phyloP scores from a whole-genome alignment of 2,113 vertebrate genomes.

The Hoplias malabaricus region DNA sequence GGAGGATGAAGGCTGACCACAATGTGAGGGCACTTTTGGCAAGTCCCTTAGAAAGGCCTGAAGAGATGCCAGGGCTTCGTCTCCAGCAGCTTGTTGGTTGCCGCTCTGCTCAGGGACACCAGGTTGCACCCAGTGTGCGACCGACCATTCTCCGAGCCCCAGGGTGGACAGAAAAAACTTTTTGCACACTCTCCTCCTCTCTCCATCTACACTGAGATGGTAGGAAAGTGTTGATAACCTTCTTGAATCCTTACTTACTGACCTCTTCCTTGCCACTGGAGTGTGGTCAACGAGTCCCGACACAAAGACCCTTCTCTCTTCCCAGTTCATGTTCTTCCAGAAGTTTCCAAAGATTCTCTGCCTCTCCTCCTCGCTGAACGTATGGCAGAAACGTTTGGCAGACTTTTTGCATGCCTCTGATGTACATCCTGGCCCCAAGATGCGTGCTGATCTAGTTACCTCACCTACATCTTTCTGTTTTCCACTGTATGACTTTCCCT shows the following conservation, averaged over 20 bases:
- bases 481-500: slow-evolving; percentile 19
- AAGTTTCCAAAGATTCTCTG: slow-evolving; percentile 18
- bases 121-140: slow-evolving; percentile 3
- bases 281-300: neutral
- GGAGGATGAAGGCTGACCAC: neutral
- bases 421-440: slow-evolving; percentile 21
- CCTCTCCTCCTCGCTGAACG: slow-evolving; percentile 19
- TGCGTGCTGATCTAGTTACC: neutral
- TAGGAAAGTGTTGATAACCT: slow-evolving; percentile 18
- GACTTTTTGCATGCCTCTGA: slow-evolving; percentile 24
- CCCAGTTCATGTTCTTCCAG: slow-evolving; percentile 40
- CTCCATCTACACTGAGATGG: slow-evolving; percentile 11
- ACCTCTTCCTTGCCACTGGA: slow-evolving; percentile 19
- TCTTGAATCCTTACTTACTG: slow-evolving; percentile 6
- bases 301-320: slow-evolving; percentile 23
- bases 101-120: neutral
- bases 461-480: neutral
- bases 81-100: neutral
- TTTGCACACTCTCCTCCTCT: slow-evolving; percentile 36
- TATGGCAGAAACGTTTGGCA: slow-evolving; percentile 20
- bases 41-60: slow-evolving; percentile 22
- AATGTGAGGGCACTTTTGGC: slow-evolving; percentile 17
- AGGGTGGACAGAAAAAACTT: slow-evolving; percentile 31
- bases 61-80: slow-evolving; percentile 3
- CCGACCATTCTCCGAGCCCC: slow-evolving; percentile 28